Conservation (phyloP, 1,140 invertebrate species). For the Drosophila bifasciata region DNA sequence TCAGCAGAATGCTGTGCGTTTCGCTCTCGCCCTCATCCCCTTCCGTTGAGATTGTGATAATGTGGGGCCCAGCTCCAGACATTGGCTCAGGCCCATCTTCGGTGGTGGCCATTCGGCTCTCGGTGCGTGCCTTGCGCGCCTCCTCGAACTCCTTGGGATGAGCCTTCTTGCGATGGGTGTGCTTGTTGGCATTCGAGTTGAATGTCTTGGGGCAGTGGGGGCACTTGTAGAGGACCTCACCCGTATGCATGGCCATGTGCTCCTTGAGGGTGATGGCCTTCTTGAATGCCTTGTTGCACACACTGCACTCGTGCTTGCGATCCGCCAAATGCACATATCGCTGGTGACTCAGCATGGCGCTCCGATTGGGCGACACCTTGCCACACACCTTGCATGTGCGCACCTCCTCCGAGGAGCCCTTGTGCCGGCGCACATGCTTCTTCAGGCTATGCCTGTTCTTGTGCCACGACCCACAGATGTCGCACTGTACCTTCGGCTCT, state of each 20-base stretch:
- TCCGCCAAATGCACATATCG: conserved; percentile 73
- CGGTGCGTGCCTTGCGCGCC: conserved; percentile 54
- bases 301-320: conserved; percentile 65
- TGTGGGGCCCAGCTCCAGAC: conserved; percentile 7
- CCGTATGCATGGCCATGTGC: conserved; percentile 81
- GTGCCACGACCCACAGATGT: conserved; percentile 79
- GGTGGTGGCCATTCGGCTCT: conserved; percentile 50
- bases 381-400: conserved; percentile 71
- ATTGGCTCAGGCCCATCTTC: conserved; percentile 2
- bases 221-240: conserved; percentile 79
- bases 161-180: conserved; percentile 76
- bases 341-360: conserved; percentile 76
- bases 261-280: conserved; percentile 76
- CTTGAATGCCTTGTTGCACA: conserved; percentile 77
- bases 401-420: conserved; percentile 42
- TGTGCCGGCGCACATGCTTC: conserved; percentile 72
- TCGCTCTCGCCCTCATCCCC: conserved; percentile 24
- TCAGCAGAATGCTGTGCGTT: conserved; percentile 61
- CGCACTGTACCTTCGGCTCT: conserved; percentile 78
- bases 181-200: conserved; percentile 82
- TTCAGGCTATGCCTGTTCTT: conserved; percentile 79
- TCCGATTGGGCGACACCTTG: conserved; percentile 77
- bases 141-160: conserved; percentile 81
- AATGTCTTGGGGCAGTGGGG: conserved; percentile 80
- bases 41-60: conserved; percentile 58